phyloP scores from a whole-genome alignment of 1,140 invertebrate species.

The Meteorus sp. region DNA sequence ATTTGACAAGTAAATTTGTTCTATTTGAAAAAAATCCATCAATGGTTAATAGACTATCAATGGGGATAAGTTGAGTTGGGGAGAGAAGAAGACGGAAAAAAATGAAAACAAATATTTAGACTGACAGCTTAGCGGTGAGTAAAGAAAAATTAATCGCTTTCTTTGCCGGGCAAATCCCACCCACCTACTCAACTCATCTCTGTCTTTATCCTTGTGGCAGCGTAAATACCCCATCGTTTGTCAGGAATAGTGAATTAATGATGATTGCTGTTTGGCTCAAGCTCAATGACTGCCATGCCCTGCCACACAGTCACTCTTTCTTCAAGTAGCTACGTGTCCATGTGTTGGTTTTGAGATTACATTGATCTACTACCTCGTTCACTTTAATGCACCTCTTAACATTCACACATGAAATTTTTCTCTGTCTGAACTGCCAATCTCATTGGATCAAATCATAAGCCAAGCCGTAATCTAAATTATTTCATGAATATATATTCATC shows the following conservation, averaged over 20 bases:
- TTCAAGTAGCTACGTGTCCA: background rate
- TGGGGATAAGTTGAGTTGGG: too few species aligned
- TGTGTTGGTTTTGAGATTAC: constrained; percentile 8
- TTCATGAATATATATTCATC: too few species aligned
- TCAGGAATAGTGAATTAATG: constrained; percentile 55
- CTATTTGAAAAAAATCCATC: too few species aligned
- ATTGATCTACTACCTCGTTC: constrained; percentile 36
- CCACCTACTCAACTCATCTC: too few species aligned
- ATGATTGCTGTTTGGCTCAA: constrained; percentile 47
- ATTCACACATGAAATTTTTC: constrained; percentile 4
- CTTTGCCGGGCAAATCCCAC: constrained; percentile 47
- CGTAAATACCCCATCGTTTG: constrained; percentile 50
- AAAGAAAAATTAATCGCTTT: constrained; percentile 55
- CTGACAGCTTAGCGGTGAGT: constrained; percentile 39
- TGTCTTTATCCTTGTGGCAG: constrained; percentile 51
- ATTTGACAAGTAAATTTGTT: too few species aligned
- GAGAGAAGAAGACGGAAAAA: background rate
- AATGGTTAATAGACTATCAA: too few species aligned
- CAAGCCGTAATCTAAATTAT: too few species aligned
- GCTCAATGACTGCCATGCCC: constrained; percentile 39
- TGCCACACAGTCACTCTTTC: constrained; percentile 25
- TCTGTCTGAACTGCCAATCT: constrained; percentile 10
- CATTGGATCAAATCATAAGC: too few species aligned
- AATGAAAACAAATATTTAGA: constrained; percentile 31
- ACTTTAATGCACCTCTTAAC: constrained; percentile 48